Conservation (phyloP, 2,113 vertebrate species). For the Peromyscus californicus region DNA sequence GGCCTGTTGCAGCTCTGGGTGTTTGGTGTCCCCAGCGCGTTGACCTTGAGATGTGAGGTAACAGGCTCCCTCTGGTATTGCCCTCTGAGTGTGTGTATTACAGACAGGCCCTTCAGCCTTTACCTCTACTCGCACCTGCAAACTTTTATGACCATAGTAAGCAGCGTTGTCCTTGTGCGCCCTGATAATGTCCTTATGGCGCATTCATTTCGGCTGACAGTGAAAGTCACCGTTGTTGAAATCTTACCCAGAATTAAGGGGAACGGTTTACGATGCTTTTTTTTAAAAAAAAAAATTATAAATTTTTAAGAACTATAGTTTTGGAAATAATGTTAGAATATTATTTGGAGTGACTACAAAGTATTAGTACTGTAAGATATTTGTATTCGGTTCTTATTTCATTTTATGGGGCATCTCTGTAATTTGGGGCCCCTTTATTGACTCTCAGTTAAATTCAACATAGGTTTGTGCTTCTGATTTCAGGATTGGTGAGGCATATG, state of each 20-base stretch:
- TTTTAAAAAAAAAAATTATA: background rate
- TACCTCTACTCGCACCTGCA: background rate
- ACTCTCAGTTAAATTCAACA: background rate
- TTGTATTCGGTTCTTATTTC: slow-evolving; percentile 49
- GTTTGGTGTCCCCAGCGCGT: background rate
- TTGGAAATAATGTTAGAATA: background rate
- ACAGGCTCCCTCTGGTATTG: background rate
- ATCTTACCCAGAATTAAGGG: background rate
- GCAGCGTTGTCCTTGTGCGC: slow-evolving; percentile 13
- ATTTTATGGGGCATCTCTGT: background rate
- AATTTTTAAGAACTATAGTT: background rate
- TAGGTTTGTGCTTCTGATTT: slow-evolving; percentile 14
- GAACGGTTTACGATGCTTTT: background rate
- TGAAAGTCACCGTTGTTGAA: background rate
- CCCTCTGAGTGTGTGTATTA: too few species aligned
- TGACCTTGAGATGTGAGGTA: slow-evolving; percentile 76
- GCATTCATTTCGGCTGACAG: background rate
- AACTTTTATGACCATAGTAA: background rate
- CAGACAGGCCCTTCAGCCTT: background rate
- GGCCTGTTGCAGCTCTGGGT: background rate
- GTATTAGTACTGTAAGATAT: background rate
- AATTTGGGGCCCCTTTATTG: background rate
- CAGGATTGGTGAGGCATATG: background rate
- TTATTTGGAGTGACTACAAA: background rate
- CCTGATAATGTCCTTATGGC: background rate